Base-by-base conservation (phyloP, 2,797 vertebrate genomes). In the Clamator glandarius region DNA sequence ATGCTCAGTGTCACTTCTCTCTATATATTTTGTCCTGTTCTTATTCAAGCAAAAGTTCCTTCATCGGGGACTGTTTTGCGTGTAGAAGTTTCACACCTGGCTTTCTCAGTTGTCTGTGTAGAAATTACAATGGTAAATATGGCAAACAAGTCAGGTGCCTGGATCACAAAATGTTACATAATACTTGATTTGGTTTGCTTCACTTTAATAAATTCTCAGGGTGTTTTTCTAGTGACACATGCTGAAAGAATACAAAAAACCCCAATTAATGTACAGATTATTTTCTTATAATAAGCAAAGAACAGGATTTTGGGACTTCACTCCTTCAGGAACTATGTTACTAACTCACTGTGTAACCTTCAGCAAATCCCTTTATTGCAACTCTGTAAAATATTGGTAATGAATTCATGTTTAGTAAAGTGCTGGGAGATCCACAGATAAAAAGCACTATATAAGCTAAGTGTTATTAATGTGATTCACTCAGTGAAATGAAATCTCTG, bases 391-490 rank as follows among this genome's bases (percentile, higher is more conserved):
- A 96, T 96, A 95, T 66, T 87, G 92, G 90, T 96, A 96, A 96
- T 96, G 94, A 94, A 96, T 97, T 96, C 97, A 96, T 8, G 55
- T 91, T 96, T 94, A 94, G 92, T 95, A 86, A 93, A 95, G 91
- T 94, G 89, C 91, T 94, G 92, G 89, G 90, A 94, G 87, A 95
- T 94, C 93, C 72, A 52, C 82, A 91, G 95, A 96, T 94, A 90
- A 95, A 96, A 95, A 95, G 87, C 92, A 67, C 90, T 92, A 86
- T 89, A 96, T 90, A 96, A 94, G 89, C 84, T 96, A 95, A 95
- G 93, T 95, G 93, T 95, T 93, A 97, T 96, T 96, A 95, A 97
- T 96, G 93, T 95, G 94, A 95, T 94, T 95, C 91, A 93, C 93
- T 97, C 95, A 90, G 81, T 82, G 95, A 95, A 97, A 96, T 93